Conservation (phyloP, 1,140 invertebrate species). For the Atta texana region DNA sequence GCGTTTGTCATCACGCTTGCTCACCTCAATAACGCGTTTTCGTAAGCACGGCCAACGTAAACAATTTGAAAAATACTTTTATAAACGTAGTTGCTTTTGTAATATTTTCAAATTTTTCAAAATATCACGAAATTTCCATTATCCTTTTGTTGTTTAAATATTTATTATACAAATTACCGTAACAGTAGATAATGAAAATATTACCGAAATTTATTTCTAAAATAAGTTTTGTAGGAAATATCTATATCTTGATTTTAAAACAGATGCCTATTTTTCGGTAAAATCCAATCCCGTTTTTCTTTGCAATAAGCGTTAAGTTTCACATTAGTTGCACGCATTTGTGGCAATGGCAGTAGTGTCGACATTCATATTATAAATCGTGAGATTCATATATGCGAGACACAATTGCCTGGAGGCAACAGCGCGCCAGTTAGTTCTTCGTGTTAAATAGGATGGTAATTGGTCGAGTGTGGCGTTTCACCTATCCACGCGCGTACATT, state of each 20-base stretch:
- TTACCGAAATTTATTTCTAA: too few relatives aligned
- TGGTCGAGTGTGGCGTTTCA: slow-evolving; percentile 65
- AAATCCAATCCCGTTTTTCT: neutral
- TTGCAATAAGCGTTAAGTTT: neutral
- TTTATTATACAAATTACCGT: neutral
- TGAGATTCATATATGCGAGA: slow-evolving; percentile 51
- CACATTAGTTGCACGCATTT: neutral
- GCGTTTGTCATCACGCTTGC: slow-evolving; percentile 26
- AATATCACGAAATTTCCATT: neutral
- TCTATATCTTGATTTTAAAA: neutral
- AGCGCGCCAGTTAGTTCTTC: slow-evolving; percentile 54
- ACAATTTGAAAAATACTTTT: slow-evolving; percentile 23
- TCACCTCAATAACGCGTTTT: slow-evolving; percentile 28
- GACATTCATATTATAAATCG: slow-evolving; percentile 48
- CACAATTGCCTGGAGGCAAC: slow-evolving; percentile 52
- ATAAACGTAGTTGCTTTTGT: neutral
- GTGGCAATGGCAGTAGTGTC: neutral
- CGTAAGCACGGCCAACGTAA: slow-evolving; percentile 1
- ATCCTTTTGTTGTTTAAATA: neutral
- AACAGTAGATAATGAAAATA: neutral
- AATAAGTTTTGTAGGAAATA: neutral
- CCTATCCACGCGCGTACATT: slow-evolving; percentile 35
- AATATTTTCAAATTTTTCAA: neutral
- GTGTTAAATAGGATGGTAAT: slow-evolving; percentile 65
- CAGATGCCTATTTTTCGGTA: neutral